Percentiles rank a stretch among this genome's conserved stretches.
Evolutionary conservation across 2,113 vertebrate species (phyloP).

Genomic region (Lepisosteus oculatus): DNA sequence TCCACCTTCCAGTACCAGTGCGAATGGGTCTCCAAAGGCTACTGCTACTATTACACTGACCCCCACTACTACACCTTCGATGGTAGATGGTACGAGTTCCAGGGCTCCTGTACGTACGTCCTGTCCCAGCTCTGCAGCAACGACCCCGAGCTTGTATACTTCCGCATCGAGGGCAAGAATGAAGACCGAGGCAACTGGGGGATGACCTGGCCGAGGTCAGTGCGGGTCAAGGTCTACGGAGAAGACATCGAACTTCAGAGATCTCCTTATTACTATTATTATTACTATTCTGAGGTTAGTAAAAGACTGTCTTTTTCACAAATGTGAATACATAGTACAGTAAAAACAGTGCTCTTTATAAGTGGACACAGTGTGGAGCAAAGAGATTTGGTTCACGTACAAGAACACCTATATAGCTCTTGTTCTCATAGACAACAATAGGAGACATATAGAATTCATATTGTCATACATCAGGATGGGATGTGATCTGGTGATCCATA

Average conservation of each 20-base stretch:
- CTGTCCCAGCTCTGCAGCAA: constrained; percentile 47
- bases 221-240: constrained; percentile 39
- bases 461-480: too few species aligned
- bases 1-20: constrained; percentile 37
- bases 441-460: too few species aligned
- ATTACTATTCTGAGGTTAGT: too few species aligned
- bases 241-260: constrained; percentile 43
- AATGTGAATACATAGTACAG: too few species aligned
- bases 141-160: constrained; percentile 23
- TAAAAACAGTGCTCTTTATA: too few species aligned
- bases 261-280: neutral
- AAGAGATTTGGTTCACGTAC: too few species aligned
- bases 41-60: constrained; percentile 51
- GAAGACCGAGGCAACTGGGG: constrained; percentile 40
- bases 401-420: too few species aligned
- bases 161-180: constrained; percentile 48
- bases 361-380: too few species aligned
- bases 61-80: constrained; percentile 63
- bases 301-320: too few species aligned
- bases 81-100: constrained; percentile 36
- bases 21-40: constrained; percentile 32
- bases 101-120: constrained; percentile 49
- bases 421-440: too few species aligned
- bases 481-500: too few species aligned
- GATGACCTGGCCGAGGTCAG: constrained; percentile 43